Evolutionary conservation across 2,797 vertebrate genomes (phyloP), one percentile per base, ranked within the genome.

Genomic region (Notoglanidium macrostoma): DNA sequence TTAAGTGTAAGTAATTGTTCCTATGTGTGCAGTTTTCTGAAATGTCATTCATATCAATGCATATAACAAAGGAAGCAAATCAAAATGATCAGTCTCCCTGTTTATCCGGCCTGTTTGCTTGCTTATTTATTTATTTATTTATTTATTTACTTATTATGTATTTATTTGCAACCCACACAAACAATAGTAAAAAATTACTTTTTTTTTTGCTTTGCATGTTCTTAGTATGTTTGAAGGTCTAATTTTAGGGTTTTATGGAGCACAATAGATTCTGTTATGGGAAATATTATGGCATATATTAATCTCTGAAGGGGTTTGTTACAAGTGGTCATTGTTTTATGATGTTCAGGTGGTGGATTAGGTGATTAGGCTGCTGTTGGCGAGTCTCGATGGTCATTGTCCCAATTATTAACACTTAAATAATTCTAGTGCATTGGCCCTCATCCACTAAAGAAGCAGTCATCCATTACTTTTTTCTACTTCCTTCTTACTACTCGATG

Each of bases 401-500:
- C 84, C 77, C 61, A 88, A 19, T 68, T 83, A 61, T 70, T 74
- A 29, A 81, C 49, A 76, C 63, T 59, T 77, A 73, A 68, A 54
- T 21, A 59, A 76, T 59, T 19, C n/a, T n/a, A 80, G 29, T 79
- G 14, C 74, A 54, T 29, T 77, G 63, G 5, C 44, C 19, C 23
- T 79, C n/a, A 65, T 49, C n/a, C 61, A 59, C 46, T 74, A 73
- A 74, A 19, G n/a, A 74, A 65, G 54, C 65, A 49, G 77, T 77
- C 77, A 35, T 65, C 63, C 55, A 23, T 78, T 80, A 86, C 61
- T 51, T 84, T 86, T 86, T 87, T 55, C 63, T 68, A 83, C 76
- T 88, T 91, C 80, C 87, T 90, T 57, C 54, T 88, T 89, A 40
- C 51, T 77, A 29, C 40, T 84, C 26, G 26, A 88, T 89, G 49